Evolutionary conservation across 1,140 invertebrate genomes (phyloP), one percentile per base, ranked within the genome.

Genomic region (Nebria ingens): DNA sequence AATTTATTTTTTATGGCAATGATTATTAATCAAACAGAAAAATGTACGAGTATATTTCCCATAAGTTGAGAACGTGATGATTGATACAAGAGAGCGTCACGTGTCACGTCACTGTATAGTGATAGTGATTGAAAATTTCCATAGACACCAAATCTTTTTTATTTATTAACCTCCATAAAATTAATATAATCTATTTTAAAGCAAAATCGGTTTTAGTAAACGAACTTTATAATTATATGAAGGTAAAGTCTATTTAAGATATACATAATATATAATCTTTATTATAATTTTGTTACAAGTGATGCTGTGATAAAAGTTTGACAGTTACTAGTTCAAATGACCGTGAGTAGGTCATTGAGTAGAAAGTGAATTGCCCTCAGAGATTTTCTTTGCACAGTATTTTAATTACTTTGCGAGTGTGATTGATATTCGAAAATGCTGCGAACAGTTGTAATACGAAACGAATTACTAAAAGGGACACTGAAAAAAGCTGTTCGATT

Each of bases 371-470:
- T 59, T 53, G 53, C 64, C 58, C 59, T 64, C 57, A 51, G 13
- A n/a, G n/a, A 51, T 54, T 21, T 51, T 58, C 52, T 49, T 51
- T 55, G 21, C 49, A 56, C 29, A 56, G 29, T 49, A 45, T 19
- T 42, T 12, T 40, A 22, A 52, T 45, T 40, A 54, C 19, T 21
- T 56, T 57, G 9, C 29, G 34, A 51, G 22, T n/a, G n/a, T 49
- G 51, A 53, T 17, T 50, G 53, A 54, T 54, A n/a, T 40, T 17
- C 17, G 38, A 74, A 74, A 69, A 85, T 85, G 79, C 73, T 80
- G 71, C 78, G 81, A 73, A 83, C 80, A 64, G 76, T 78, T 67
- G 70, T 78, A 60, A 68, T 80, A 69, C 80, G 82, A 74, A 83
- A 80, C 65, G 81, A 81, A 63, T 71, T 81, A 58, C 65, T 79